A percentile compares a stretch with the other conserved stretches of the same genome.
Evolutionary conservation across 1,140 invertebrate species (phyloP).

Genomic region (Caerostris darwini): DNA sequence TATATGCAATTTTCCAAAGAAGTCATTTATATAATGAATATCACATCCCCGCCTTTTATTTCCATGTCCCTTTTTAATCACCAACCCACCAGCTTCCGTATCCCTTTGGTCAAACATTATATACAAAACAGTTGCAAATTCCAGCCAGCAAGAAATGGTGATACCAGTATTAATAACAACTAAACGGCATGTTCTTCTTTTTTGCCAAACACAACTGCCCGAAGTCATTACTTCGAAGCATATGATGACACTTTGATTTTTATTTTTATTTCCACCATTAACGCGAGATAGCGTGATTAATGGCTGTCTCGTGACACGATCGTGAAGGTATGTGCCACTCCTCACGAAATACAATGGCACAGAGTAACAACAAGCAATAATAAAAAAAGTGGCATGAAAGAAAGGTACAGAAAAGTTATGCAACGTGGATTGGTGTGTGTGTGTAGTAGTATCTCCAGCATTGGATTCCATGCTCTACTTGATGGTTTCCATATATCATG

Average conservation of each 20-base stretch:
- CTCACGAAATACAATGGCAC: slow-evolving; percentile 6
- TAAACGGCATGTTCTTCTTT: background rate
- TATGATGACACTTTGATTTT: background rate
- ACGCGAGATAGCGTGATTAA: slow-evolving; percentile 48
- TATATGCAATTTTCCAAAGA: background rate
- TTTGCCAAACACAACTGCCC: slow-evolving; percentile 21
- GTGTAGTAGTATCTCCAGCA: background rate
- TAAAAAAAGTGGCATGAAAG: background rate
- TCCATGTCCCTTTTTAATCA: background rate
- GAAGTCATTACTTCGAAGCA: background rate
- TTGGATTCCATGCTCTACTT: slow-evolving; percentile 5
- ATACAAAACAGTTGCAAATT: background rate
- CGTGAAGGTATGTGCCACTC: slow-evolving; percentile 41
- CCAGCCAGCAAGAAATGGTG: background rate
- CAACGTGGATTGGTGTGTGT: background rate
- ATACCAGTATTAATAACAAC: slow-evolving; percentile 17
- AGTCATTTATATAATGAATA: slow-evolving; percentile 22
- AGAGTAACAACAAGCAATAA: background rate
- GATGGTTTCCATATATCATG: slow-evolving; percentile 11
- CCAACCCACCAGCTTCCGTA: slow-evolving; percentile 3
- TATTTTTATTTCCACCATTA: background rate
- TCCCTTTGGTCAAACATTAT: background rate
- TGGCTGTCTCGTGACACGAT: slow-evolving; percentile 21
- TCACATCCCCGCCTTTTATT: background rate
- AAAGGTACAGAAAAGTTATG: background rate